These are phyloP conservation scores for Nothocercus julius DNA, from an alignment of 2,113 vertebrate species.

Conservation along the genomic window DNA sequence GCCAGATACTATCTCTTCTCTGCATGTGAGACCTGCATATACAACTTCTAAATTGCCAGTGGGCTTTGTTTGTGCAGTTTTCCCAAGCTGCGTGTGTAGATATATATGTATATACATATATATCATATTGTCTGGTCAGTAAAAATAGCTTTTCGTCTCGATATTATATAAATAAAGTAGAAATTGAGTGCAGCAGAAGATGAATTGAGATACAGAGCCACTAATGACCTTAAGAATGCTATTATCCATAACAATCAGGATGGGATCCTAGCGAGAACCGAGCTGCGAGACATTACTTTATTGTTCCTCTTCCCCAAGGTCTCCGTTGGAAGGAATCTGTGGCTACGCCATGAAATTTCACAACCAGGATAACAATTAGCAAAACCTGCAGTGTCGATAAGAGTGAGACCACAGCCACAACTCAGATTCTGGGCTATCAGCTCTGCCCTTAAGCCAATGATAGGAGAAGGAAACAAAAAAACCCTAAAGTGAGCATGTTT, in stretches of 20 bases:
- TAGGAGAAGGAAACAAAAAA: constrained; percentile 21
- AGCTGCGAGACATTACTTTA: constrained; percentile 30
- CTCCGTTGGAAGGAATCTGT: constrained; percentile 13
- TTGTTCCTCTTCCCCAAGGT: constrained; percentile 18
- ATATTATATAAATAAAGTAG: background rate
- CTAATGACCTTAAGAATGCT: constrained; percentile 40
- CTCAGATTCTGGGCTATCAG: constrained; percentile 25
- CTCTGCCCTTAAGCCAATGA: background rate
- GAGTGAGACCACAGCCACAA: background rate
- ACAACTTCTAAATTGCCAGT: background rate
- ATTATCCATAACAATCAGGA: constrained; percentile 38
- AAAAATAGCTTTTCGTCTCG: background rate
- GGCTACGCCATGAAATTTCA: background rate
- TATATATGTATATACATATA: background rate
- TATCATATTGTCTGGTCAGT: background rate
- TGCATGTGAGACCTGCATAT: background rate
- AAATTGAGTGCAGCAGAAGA: constrained; percentile 5
- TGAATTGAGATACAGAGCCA: background rate
- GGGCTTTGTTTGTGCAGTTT: background rate
- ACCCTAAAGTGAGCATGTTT: background rate
- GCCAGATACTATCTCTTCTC: background rate
- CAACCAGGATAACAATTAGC: background rate
- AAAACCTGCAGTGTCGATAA: constrained; percentile 12
- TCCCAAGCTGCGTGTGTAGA: background rate
- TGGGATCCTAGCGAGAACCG: constrained; percentile 7